Evolutionary conservation across 2,797 vertebrate genomes (phyloP), one percentile per base, ranked within the genome.

Genomic region (Pagetopsis macropterus): DNA sequence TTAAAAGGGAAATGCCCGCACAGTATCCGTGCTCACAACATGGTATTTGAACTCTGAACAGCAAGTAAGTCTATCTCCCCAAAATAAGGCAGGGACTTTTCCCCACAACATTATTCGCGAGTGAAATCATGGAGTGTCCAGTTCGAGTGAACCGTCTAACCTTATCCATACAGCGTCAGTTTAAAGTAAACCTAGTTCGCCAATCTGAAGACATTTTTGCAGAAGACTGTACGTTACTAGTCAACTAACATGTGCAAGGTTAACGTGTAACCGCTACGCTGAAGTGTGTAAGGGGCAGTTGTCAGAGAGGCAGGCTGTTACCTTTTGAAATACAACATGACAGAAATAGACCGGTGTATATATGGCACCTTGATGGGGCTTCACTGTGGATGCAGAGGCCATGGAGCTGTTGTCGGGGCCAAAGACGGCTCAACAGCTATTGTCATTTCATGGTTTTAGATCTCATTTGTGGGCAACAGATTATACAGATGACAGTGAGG

Each of bases 331-430:
- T 91, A 87, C 66, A 86, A 70, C 69, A 50, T 45, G 78, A 80
- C 85, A 65, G 52, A 90, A 93, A 93, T 89, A 94, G 88, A 89
- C 67, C 0, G 41, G 57, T 82, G 80, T 84, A 83, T 84, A 87
- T 78, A 83, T 66, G 83, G 79, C 72, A 85, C 80, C 77, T 79
- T 71, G 64, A 82, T 70, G 52, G 81, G 76, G 59, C 23, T 3
- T 44, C 50, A 13, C 54, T 62, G 63, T 52, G 51, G 56, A 68
- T 49, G 66, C 46, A 23, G 37, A 44, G 66, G 56, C 54, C 54
- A 41, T 37, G 27, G 46, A 21, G 61, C 33, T 62, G 50, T 48
- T 63, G 61, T 19, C 27, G 23, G 45, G 37, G 11, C 16, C 8
- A 31, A 33, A 17, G 13, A 46, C 33, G 8, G 15, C 31, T 33